Evolutionary conservation across 2,113 vertebrate species (phyloP), one percentile per base, ranked within the genome.

Genomic region (Oreochromis spilurus): DNA sequence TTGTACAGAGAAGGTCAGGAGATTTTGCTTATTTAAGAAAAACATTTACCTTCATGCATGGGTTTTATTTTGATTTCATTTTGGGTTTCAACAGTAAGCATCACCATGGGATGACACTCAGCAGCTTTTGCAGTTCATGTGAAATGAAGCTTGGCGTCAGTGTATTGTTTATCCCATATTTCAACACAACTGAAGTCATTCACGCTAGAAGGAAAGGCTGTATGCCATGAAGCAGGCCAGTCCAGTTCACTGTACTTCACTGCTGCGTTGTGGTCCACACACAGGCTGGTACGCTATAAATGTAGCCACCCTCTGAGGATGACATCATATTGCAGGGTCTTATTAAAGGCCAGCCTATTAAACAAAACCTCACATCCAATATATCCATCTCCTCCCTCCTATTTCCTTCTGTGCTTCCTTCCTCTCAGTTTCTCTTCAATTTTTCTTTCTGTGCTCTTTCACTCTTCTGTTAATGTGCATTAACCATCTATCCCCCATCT

Each of bases 241-340:
- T 50, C n/a, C 43, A 65, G 52, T 1, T 16, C 29, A 50, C 29
- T 77, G 5, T 77, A 72, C 38, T 75, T 80, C 36, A 11, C 24
- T 72, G 83, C 4, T 57, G 43, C 81, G 82, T 50, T 38, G 24
- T 52, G 81, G 52, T 80, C 31, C 58, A 67, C 65, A 53, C 58
- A 58, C 40, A 24, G 24, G 14, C 43, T 58, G 79, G 55, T 67
- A 34, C 83, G 7, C 55, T 55, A 48, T 72, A 83, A 84, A 89
- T 75, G 84, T 57, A 81, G 77, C 70, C 70, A 43, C 84, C 82
- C 60, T 48, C 13, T 12, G 17, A 79, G 38, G 67, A 88, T 94
- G 91, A 93, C 89, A 87, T 93, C 92, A 94, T 92, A 40, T 77
- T 87, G 80, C 89, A 88, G 91, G 2, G 40, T 86, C 45, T 84